These are phyloP conservation scores for Brachionus sp. DNA, from an alignment of 1,140 invertebrate genomes.

Conservation along the genomic window DNA sequence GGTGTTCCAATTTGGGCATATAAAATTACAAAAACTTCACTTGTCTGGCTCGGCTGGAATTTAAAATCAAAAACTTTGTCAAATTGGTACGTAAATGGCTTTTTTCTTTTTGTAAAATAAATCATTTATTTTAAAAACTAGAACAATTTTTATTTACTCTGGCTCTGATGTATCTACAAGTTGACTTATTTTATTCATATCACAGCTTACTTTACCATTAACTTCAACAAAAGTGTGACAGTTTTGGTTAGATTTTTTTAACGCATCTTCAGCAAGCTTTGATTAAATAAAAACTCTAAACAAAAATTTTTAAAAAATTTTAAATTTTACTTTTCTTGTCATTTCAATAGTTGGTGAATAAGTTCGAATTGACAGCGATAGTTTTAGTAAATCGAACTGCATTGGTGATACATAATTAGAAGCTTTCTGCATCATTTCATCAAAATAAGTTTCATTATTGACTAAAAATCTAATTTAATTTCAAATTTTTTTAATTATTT, in stretches of 20 bases:
- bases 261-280: conserved; percentile 7
- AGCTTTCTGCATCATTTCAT: conserved; percentile 4
- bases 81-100: conserved; percentile 8
- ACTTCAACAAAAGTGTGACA: conserved; percentile 43
- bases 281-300: not conserved
- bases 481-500: not conserved
- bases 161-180: not conserved
- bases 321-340: conserved; percentile 6
- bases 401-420: not conserved
- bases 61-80: conserved; percentile 5
- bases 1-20: conserved; percentile 16
- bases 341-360: conserved; percentile 43
- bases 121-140: not conserved
- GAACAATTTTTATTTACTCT: not conserved
- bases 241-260: not conserved
- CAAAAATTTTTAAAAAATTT: not conserved
- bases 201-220: not conserved
- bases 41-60: not conserved
- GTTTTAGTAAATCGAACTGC: conserved; percentile 30
- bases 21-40: not conserved
- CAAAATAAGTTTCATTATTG: conserved; percentile 31
- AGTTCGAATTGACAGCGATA: not conserved
- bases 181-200: not conserved
- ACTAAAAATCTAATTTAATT: not conserved
- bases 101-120: not conserved